Evolutionary conservation across 2,113 vertebrate species (phyloP), one percentile per base, ranked within the genome.

Genomic region (Nibea coibor): DNA sequence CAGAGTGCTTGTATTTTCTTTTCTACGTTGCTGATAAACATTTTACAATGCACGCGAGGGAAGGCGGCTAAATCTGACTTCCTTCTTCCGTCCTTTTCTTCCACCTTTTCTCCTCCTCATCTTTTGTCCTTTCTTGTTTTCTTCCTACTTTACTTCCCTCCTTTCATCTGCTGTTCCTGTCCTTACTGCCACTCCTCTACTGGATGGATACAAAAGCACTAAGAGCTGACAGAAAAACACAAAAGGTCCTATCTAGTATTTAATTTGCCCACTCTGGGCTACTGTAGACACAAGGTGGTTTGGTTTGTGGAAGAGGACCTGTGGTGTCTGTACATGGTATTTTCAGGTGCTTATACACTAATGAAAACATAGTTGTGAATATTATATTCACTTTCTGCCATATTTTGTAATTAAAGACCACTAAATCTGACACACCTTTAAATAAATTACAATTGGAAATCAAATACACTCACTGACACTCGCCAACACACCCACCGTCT

Each of bases 401-500:
- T 39, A 39, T 6, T 39, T 7, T 9, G 35, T 39, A 8, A 39
- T 7, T 35, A 35, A 39, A 39, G 35, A 7, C 35, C 35, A 39
- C 35, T 39, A 39, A 39, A 39, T 39, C 35, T 9, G 35, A 39
- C 35, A 2, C 35, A 39, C 35, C 35, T 39, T 39, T 39, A 39
- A 39, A 39, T 39, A 39, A 39, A 15, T 22, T 17, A 16, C 28
- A 7, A 54, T 0, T 53, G 28, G 4, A 24, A 31, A 67, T 31
- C 16, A 31, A 51, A 66, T 12, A 47, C 22, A 59, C 11, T 39
- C 45, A 61, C 11, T 24, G 3, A 31, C 14, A 56, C 20, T 35
- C 35, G 22, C 28, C 14, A 6, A 12, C 45, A 59, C 45, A 85
- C 86, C 0, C 93, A 98, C 97, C 95, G 95, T 95, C 75, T 96